Percentiles rank a stretch among this genome's conserved stretches.
These are phyloP conservation scores for Caenorhabditis uteleia DNA, from an alignment of 2,888 invertebrate genomes.

Conservation along the genomic window DNA sequence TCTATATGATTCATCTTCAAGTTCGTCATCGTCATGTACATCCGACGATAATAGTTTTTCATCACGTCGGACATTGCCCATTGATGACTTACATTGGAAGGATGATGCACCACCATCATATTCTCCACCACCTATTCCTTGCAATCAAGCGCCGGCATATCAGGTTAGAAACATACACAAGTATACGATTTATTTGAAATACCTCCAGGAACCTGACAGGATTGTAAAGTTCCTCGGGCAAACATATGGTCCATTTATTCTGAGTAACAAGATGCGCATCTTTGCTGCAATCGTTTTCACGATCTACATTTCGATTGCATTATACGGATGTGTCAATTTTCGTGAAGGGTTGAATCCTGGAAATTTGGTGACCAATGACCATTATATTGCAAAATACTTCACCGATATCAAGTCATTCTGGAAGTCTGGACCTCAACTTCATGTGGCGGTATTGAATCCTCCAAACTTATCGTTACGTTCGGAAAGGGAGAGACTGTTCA, in stretches of 20 bases:
- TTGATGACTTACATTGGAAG: constrained; percentile 18
- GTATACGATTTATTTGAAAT: background rate
- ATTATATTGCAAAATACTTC: constrained; percentile 67
- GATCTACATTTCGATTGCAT: constrained; percentile 48
- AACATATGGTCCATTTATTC: constrained; percentile 63
- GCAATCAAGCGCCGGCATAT: background rate
- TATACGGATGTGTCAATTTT: constrained; percentile 74
- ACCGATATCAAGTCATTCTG: constrained; percentile 64
- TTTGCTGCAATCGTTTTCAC: constrained; percentile 48
- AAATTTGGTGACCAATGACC: constrained; percentile 66
- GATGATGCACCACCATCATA: constrained; percentile 5
- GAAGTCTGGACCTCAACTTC: constrained; percentile 63
- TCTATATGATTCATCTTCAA: constrained; percentile 6
- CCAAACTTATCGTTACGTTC: constrained; percentile 57
- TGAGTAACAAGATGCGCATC: constrained; percentile 45
- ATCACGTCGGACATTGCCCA: constrained; percentile 30
- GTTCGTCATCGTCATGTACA: constrained; percentile 17
- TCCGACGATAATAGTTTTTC: constrained; percentile 40
- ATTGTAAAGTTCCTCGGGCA: constrained; percentile 56
- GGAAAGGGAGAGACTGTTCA: constrained; percentile 52
- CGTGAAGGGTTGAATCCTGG: constrained; percentile 67
- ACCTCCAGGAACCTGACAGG: constrained; percentile 23
- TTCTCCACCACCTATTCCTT: constrained; percentile 1
- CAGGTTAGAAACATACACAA: background rate
- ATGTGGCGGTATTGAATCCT: constrained; percentile 63